A percentile compares a stretch with the other conserved stretches of the same genome.
These are phyloP conservation scores for Paramormyrops hopkinsi DNA, from an alignment of 2,797 vertebrate species.

Conservation along the genomic window DNA sequence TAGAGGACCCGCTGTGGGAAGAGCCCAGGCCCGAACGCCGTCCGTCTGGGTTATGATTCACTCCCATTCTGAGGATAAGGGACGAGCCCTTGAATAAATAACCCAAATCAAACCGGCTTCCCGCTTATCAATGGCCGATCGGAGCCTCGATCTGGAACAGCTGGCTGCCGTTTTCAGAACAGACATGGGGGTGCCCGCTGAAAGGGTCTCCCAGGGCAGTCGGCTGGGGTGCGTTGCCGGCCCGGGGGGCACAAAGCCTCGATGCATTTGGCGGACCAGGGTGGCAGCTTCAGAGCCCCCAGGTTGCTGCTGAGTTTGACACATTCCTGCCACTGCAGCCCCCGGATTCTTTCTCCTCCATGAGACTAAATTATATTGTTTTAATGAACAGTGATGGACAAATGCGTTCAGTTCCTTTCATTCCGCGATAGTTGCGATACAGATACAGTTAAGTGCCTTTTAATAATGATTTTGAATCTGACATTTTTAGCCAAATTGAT, in stretches of 20 bases:
- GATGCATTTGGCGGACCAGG: neutral
- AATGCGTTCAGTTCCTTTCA: neutral
- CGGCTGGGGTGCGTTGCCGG: neutral
- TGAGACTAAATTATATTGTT: neutral
- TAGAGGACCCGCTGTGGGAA: neutral
- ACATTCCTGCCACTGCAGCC: neutral
- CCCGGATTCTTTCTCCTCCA: neutral
- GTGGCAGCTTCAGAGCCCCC: neutral
- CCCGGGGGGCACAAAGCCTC: neutral
- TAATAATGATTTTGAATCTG: neutral
- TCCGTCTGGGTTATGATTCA: neutral
- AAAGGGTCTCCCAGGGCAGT: neutral
- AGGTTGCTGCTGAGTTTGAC: neutral
- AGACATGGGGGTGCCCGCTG: neutral
- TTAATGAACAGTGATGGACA: neutral
- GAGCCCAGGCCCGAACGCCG: neutral
- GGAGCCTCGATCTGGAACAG: neutral
- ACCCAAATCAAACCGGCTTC: neutral
- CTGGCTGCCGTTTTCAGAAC: neutral
- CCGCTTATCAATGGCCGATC: neutral
- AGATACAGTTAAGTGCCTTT: neutral
- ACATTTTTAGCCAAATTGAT: neutral
- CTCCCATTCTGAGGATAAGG: slow-evolving; percentile 12
- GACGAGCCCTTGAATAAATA: neutral
- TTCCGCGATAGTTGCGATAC: neutral